Evolutionary conservation across 2,888 invertebrate genomes (phyloP).

Genomic region (Drosophila neotestacea): DNA sequence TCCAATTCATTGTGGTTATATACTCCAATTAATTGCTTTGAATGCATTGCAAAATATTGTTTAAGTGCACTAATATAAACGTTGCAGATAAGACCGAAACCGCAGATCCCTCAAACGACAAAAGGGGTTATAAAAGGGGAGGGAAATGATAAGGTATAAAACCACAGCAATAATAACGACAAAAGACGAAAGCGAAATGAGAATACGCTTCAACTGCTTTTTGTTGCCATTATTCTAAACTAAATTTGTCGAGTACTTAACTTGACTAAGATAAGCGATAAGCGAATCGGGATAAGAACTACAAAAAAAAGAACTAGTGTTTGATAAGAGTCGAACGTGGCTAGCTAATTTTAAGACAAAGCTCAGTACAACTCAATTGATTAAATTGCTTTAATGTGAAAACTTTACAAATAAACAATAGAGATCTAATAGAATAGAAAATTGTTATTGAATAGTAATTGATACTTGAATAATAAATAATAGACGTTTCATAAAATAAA

Average conservation of each 20-base stretch:
- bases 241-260: not conserved
- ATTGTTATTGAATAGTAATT: not conserved
- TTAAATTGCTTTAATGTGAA: constrained; percentile 1
- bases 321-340: constrained; percentile 13
- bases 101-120: constrained; percentile 14
- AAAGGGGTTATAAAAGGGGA: not conserved
- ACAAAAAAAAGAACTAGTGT: constrained; percentile 6
- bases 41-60: constrained; percentile 35
- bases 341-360: constrained; percentile 9
- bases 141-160: not conserved
- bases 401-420: not conserved
- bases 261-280: constrained; percentile 33
- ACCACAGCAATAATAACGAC: constrained; percentile 16
- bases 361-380: not conserved
- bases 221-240: constrained; percentile 16
- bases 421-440: not conserved
- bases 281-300: constrained; percentile 19
- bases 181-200: constrained; percentile 7
- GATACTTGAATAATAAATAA: constrained; percentile 1
- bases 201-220: constrained; percentile 6
- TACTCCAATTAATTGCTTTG: constrained; percentile 9
- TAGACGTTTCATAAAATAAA: not conserved
- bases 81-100: constrained; percentile 37
- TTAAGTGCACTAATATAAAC: constrained; percentile 27
- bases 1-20: constrained; percentile 25